Evolutionary conservation across 2,888 invertebrate genomes (phyloP), one percentile per base, ranked within the genome.

Genomic region (Iselma pallidipennis): DNA sequence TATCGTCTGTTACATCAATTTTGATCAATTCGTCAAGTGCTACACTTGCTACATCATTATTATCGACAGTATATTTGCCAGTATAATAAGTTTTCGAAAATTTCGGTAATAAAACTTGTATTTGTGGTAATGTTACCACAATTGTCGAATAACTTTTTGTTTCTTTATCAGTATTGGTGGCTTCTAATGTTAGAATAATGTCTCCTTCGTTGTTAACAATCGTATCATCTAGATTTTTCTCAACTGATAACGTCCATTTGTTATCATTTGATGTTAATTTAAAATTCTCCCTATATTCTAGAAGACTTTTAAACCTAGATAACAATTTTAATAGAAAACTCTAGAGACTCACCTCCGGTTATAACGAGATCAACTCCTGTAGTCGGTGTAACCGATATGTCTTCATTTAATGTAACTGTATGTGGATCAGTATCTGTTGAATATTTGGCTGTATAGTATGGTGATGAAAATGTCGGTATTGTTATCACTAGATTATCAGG

Each of bases 361-460:
- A 53, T 16, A 12, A 7, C 14, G 12, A 58, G 29, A 14, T 16
- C 29, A 26, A 42, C 37, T 37, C 19, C 53, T 16, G 23, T 19
- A 42, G 3, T 57, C 49, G 9, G 61, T 55, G 45, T 60, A 54
- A 4, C 37, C 50, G 10, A 66, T 31, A 68, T 65, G 4, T 14
- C 9, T 9, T 51, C 19, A 49, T 65, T 49, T 54, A 69, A 51
- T 6, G 25, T 49, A 14, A 72, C 56, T 9, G 14, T 33, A 21
- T 67, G 21, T 9, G 21, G 2, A n/a, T 12, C 33, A 23, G 4
- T 9, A 25, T 16, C 23, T n/a, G n/a, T n/a, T n/a, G n/a, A n/a
- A n/a, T 62, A 58, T 26, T 14, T 10, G 7, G 59, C 59, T 25
- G 25, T 48, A 19, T 63, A 59, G 23, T 49, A 52, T 4, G 63